phyloP scores from a whole-genome alignment of 2,113 vertebrate species.

The Apaloderma vittatum region DNA sequence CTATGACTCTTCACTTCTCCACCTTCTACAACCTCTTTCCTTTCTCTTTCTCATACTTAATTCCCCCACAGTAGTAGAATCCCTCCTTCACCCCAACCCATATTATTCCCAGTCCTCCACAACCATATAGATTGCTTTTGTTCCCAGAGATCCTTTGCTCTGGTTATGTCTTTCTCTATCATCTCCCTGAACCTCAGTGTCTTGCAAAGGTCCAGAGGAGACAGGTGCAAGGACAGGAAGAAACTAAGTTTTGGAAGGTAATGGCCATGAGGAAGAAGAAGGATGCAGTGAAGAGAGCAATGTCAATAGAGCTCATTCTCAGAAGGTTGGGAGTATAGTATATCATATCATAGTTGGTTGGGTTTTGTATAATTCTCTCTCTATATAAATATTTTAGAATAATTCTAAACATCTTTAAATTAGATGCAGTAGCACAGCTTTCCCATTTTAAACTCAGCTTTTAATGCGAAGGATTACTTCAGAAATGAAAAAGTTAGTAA shows the following conservation, averaged over 20 bases:
- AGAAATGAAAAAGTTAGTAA: not conserved
- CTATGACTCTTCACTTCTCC: not conserved
- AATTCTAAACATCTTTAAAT: not conserved
- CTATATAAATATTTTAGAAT: not conserved
- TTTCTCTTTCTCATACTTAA: not conserved
- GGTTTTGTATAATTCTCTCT: no score
- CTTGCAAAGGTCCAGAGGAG: not conserved
- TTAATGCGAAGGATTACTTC: not conserved
- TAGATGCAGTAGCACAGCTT: not conserved
- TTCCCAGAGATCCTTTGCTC: not conserved
- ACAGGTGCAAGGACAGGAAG: not conserved
- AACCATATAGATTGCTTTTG: not conserved
- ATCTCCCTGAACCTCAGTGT: not conserved
- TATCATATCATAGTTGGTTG: no score
- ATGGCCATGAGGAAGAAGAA: not conserved
- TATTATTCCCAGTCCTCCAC: not conserved
- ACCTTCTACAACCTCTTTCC: not conserved
- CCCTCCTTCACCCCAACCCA: fast-evolving
- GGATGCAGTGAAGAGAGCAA: not conserved
- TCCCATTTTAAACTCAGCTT: not conserved
- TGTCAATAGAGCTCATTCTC: not conserved
- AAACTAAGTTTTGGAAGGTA: not conserved
- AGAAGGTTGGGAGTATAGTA: not conserved
- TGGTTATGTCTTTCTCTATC: not conserved
- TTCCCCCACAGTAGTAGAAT: not conserved